Evolutionary conservation across 1,140 invertebrate species (phyloP), one percentile per base, ranked within the genome.

Genomic region (Rhagoletis zephyria): DNA sequence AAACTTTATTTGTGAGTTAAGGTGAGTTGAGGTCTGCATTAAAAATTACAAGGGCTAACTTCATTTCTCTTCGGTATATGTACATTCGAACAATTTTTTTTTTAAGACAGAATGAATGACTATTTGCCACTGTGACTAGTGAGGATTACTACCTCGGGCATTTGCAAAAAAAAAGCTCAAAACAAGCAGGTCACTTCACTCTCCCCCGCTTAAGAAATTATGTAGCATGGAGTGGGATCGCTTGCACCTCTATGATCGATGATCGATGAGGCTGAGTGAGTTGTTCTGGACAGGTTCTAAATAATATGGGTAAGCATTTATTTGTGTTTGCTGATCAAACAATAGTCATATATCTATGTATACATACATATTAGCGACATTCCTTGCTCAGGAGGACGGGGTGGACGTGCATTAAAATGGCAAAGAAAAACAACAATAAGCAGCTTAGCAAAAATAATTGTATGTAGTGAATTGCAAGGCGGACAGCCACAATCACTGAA

Each of bases 221-320:
- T 30, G n/a, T 40, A 3, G 48, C 51, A 81, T 81, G 67, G 45
- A 12, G 2, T 45, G 40, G 42, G 40, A 74, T 74, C 67, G 5
- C 12, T 74, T 74, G 40, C 67, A 48, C 45, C 9, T 4, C 14
- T 12, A 48, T 74, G 67, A 74, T 4, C 14, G 42, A 48, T 74
- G 67, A 74, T 48, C 42, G 67, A 74, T 74, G 67, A 74, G 67
- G 67, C 42, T 74, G 67, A 74, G 48, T 74, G 67, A 74, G 67
- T 74, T 74, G 42, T 74, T 74, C 67, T 74, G 14, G 67, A 48
- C 67, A 74, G 67, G 67, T 48, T 74, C 40, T 74, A 74, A 74
- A 9, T 14, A 63, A 16, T 63, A 40, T 45, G 45, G 40, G 42
- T 45, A 74, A 74, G 42, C 67, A 74, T 45, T 45, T 74, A 42